phyloP scores from a whole-genome alignment of 2,888 invertebrate species.

The Sarcophaga caerulescens region DNA sequence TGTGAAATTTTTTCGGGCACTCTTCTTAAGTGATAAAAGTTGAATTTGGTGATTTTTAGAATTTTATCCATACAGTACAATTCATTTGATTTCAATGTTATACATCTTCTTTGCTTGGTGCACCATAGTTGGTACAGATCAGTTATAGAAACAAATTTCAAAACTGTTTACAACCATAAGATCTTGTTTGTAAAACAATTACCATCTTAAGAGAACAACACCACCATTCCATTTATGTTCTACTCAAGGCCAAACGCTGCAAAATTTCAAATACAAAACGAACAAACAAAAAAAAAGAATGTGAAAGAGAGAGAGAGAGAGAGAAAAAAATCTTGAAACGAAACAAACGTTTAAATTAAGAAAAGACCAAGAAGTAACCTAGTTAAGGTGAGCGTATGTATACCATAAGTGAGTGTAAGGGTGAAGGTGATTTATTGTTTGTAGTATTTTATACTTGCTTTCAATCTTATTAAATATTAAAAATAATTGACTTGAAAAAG shows the following conservation, averaged over 20 bases:
- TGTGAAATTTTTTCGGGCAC: too few species aligned
- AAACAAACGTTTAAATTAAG: conserved; percentile 11
- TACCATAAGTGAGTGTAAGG: conserved; percentile 34
- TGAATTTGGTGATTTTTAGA: too few species aligned
- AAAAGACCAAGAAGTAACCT: conserved; percentile 57
- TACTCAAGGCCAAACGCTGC: conserved; percentile 36
- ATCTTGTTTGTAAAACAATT: conserved; percentile 60
- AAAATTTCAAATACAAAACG: conserved; percentile 30
- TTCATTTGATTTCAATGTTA: too few species aligned
- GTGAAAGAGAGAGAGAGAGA: not conserved
- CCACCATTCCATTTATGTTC: conserved; percentile 54
- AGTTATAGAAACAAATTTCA: conserved; percentile 33
- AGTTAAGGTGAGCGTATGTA: conserved; percentile 44
- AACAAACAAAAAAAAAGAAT: not conserved
- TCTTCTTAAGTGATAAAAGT: too few species aligned
- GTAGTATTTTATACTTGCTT: not conserved
- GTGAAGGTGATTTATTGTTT: conserved; percentile 50
- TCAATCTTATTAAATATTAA: not conserved
- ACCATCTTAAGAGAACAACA: conserved; percentile 61
- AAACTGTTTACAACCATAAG: conserved; percentile 57
- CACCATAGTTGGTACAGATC: conserved; percentile 7
- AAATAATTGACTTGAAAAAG: too few species aligned
- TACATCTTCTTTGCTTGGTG: not conserved
- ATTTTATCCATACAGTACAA: too few species aligned
- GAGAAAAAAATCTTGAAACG: conserved; percentile 1